phyloP scores from a whole-genome alignment of 2,888 invertebrate species.

The Blastobasis adustella region DNA sequence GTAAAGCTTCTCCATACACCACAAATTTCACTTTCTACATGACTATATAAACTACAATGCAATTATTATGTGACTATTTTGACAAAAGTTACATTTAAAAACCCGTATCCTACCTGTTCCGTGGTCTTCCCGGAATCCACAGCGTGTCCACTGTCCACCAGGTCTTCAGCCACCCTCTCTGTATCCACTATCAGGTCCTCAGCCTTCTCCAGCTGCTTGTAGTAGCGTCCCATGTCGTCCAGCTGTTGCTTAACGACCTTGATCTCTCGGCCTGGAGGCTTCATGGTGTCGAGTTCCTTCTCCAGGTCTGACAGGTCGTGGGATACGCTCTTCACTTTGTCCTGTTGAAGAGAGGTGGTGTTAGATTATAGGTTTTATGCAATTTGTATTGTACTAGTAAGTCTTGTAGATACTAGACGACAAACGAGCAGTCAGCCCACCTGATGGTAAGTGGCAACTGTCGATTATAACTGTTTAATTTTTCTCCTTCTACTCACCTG shows the following conservation, averaged over 20 bases:
- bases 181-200: constrained; percentile 80
- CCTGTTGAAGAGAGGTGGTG: constrained; percentile 44
- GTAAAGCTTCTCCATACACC: no score
- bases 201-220: constrained; percentile 79
- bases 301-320: constrained; percentile 87
- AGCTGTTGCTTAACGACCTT: constrained; percentile 88
- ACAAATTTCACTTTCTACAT: no score
- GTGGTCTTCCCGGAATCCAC: constrained; percentile 87
- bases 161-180: constrained; percentile 81
- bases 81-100: no score
- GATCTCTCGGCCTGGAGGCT: constrained; percentile 90
- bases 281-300: constrained; percentile 87
- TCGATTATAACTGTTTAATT: no score
- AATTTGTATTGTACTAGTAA: background rate
- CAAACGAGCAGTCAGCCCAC: no score
- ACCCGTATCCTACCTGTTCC: constrained; percentile 76
- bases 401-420: no score
- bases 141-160: constrained; percentile 90
- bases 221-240: constrained; percentile 82
- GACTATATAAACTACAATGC: no score
- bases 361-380: background rate
- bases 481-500: constrained; percentile 69
- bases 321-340: constrained; percentile 86
- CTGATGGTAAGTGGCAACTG: no score
- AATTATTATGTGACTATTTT: no score